phyloP scores from a whole-genome alignment of 2,888 invertebrate species.

The Spatulosminthurus flaviceps region DNA sequence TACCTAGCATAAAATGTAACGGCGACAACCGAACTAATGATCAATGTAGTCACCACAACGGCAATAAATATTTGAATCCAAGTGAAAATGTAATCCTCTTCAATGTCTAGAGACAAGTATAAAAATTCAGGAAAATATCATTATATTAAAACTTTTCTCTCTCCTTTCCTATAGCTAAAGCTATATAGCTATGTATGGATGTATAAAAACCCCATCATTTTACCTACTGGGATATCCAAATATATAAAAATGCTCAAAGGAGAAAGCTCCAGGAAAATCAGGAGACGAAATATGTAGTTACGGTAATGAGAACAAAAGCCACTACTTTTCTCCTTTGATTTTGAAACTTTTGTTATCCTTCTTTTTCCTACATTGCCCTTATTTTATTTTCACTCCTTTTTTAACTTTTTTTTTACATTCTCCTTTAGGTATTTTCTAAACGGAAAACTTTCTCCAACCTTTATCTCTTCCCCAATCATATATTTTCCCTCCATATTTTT shows the following conservation, averaged over 20 bases:
- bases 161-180: too few relatives aligned
- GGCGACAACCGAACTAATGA: constrained; percentile 52
- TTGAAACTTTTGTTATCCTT: constrained; percentile 10
- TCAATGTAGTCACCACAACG: constrained; percentile 50
- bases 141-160: constrained; percentile 16
- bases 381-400: neutral
- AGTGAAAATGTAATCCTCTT: constrained; percentile 53
- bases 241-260: neutral
- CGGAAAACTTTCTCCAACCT: neutral
- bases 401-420: neutral
- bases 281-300: neutral
- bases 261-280: neutral
- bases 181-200: too few relatives aligned
- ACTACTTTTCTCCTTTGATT: neutral
- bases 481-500: neutral
- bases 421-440: neutral
- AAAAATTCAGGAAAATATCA: neutral
- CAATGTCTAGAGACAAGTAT: constrained; percentile 44
- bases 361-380: neutral
- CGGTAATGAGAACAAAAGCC: constrained; percentile 14
- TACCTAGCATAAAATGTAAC: constrained; percentile 58
- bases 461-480: neutral
- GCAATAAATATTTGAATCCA: constrained; percentile 57
- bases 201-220: neutral
- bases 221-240: neutral